These are phyloP conservation scores for Ctena decussata DNA, from an alignment of 2,888 invertebrate genomes.

Conservation along the genomic window DNA sequence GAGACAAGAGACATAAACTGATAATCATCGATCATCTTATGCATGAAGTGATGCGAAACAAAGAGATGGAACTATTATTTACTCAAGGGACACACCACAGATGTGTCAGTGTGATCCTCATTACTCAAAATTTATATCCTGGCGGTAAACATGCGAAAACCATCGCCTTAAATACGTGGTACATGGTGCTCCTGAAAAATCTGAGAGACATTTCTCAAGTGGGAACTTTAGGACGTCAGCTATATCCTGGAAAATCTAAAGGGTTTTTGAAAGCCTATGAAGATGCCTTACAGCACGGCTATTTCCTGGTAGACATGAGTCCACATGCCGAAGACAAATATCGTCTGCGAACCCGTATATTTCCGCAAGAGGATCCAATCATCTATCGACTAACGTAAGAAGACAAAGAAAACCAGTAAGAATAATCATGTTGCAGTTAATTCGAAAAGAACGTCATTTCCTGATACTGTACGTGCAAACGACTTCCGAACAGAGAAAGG, in stretches of 20 bases:
- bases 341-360: slow-evolving; percentile 16
- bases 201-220: slow-evolving; percentile 27
- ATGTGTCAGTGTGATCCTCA: slow-evolving; percentile 21
- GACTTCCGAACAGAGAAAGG: slow-evolving; percentile 18
- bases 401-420: not conserved
- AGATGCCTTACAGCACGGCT: slow-evolving; percentile 19
- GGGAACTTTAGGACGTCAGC: not conserved
- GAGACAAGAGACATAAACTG: slow-evolving; percentile 19
- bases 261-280: slow-evolving; percentile 26
- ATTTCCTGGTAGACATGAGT: slow-evolving; percentile 25
- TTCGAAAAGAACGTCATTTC: slow-evolving; percentile 20
- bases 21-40: slow-evolving; percentile 44
- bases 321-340: slow-evolving; percentile 20
- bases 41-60: slow-evolving; percentile 29
- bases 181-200: slow-evolving; percentile 30
- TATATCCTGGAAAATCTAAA: slow-evolving; percentile 16
- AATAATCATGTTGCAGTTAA: slow-evolving; percentile 18
- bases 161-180: slow-evolving; percentile 37
- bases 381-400: slow-evolving; percentile 24
- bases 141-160: slow-evolving; percentile 32
- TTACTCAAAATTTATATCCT: slow-evolving; percentile 24
- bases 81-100: slow-evolving; percentile 39
- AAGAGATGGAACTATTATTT: slow-evolving; percentile 31
- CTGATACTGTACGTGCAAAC: slow-evolving; percentile 16
- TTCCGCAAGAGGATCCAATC: slow-evolving; percentile 22